Evolutionary conservation across 2,797 vertebrate species (phyloP).

Genomic region (Ficedula albicollis): DNA sequence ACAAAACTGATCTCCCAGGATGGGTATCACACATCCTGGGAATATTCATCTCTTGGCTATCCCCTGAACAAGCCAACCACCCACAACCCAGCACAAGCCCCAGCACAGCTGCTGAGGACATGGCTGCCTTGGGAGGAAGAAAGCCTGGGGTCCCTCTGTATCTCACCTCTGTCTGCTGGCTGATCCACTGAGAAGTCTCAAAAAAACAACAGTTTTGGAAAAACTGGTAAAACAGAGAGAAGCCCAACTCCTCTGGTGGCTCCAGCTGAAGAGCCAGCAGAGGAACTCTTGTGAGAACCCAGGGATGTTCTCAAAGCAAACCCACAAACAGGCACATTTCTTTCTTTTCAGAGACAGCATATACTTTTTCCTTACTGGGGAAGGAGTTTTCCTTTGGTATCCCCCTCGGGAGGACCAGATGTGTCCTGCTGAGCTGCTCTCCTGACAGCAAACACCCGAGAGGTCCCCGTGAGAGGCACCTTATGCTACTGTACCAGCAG

Average conservation of each 20-base stretch:
- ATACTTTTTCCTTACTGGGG: neutral
- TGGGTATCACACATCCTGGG: neutral
- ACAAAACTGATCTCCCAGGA: neutral
- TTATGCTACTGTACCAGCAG: rapidly evolving
- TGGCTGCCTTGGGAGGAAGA: neutral
- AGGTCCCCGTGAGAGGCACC: neutral
- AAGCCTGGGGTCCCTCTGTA: neutral
- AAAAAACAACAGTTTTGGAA: neutral
- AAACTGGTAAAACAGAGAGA: neutral
- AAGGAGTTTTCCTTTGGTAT: neutral
- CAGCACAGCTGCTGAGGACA: neutral
- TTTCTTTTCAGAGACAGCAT: neutral
- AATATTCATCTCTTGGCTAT: neutral
- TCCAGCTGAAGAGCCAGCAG: neutral
- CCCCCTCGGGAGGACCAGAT: neutral
- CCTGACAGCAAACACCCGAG: rapidly evolving
- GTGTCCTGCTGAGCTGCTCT: neutral
- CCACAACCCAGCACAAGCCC: rapidly evolving
- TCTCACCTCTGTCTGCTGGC: neutral
- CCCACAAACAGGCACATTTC: neutral
- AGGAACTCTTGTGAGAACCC: neutral
- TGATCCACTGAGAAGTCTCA: neutral
- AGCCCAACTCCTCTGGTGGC: neutral
- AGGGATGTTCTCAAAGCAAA: neutral
- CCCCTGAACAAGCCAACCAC: neutral